Conservation (phyloP, 2,113 vertebrate genomes). For the Syrmaticus mikado region DNA sequence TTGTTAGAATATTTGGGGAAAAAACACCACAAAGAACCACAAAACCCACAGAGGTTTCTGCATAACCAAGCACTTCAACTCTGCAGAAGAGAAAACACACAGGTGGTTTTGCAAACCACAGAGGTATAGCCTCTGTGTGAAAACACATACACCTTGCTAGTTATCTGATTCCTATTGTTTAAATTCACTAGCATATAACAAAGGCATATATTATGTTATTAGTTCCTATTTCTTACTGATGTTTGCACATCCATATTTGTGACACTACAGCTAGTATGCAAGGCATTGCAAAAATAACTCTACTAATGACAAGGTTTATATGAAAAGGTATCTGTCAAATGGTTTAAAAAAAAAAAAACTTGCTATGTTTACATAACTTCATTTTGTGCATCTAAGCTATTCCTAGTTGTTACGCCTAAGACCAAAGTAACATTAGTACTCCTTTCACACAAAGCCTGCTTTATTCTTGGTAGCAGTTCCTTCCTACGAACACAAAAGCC, state of each 20-base stretch:
- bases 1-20: background rate
- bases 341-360: background rate
- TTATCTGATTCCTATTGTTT: background rate
- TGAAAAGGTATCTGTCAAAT: background rate
- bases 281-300: background rate
- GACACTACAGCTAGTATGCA: background rate
- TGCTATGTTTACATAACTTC: background rate
- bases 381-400: background rate
- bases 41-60: conserved; percentile 2
- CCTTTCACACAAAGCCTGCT: background rate
- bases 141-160: background rate
- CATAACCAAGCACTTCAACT: background rate
- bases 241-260: background rate
- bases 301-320: background rate
- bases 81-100: background rate
- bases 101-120: background rate
- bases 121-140: background rate
- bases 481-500: background rate
- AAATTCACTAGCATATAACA: background rate
- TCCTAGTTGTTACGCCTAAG: background rate
- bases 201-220: background rate
- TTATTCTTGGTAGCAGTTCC: background rate
- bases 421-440: background rate
- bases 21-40: background rate
- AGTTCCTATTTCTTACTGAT: background rate